Evolutionary conservation across 1,140 invertebrate genomes (phyloP).

Genomic region (Drosophila nikananu): DNA sequence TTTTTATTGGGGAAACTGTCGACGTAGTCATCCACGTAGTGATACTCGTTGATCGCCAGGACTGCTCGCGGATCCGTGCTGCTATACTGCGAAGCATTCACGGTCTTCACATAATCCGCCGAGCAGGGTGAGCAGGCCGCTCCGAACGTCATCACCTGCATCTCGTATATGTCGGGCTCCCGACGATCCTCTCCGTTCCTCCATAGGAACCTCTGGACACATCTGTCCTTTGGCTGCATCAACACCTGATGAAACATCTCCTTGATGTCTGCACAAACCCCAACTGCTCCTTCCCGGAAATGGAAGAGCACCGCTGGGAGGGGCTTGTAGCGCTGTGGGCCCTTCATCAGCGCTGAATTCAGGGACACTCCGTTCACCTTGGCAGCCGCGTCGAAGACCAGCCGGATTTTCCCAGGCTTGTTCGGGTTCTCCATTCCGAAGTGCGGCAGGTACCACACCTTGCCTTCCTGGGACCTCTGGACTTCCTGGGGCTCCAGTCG

Average conservation of each 20-base stretch:
- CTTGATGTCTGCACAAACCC: conserved; percentile 1
- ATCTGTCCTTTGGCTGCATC: background rate
- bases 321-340: background rate
- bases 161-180: background rate
- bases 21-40: background rate
- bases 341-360: background rate
- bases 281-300: background rate
- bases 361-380: background rate
- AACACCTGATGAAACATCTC: background rate
- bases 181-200: background rate
- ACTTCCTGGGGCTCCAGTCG: too few relatives aligned
- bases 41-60: background rate
- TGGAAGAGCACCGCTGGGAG: background rate
- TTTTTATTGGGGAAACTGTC: background rate
- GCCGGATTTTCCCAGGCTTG: background rate
- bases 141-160: too few relatives aligned
- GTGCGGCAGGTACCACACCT: background rate
- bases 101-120: background rate
- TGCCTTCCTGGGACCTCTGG: background rate
- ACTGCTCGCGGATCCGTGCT: background rate
- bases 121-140: too few relatives aligned
- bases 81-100: background rate
- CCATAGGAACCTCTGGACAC: background rate
- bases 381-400: background rate
- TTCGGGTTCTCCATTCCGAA: background rate